Evolutionary conservation across 1,140 invertebrate species (phyloP).

Genomic region (Lucilia cuprina): DNA sequence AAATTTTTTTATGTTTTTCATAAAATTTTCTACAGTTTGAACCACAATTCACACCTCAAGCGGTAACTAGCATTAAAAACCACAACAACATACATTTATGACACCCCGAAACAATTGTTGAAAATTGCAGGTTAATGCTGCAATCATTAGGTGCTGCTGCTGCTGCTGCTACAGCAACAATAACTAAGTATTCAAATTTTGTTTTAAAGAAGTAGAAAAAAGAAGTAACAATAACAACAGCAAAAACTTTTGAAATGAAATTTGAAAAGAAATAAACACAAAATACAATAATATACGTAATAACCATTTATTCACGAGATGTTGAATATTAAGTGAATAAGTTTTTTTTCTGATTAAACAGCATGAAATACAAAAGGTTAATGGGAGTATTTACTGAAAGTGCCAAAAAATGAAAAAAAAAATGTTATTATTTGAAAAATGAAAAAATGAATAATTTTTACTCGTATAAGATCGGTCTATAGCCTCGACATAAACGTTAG

Average conservation of each 20-base stretch:
- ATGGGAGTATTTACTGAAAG: not conserved
- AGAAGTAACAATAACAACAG: not conserved
- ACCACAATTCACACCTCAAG: slow-evolving; percentile 9
- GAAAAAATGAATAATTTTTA: too few relatives aligned
- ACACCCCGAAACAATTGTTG: slow-evolving; percentile 13
- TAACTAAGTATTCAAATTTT: not conserved
- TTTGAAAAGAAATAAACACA: not conserved
- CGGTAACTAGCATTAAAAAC: slow-evolving; percentile 13
- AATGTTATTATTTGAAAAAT: too few relatives aligned
- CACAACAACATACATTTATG: slow-evolving; percentile 14
- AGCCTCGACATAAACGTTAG: too few relatives aligned
- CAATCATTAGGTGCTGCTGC: not conserved
- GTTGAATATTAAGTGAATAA: slow-evolving; percentile 7
- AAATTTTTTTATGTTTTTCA: not conserved
- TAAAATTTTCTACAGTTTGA: not conserved
- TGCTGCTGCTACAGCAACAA: not conserved
- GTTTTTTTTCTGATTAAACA: not conserved
- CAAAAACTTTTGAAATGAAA: not conserved
- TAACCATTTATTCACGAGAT: not conserved
- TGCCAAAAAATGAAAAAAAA: too few relatives aligned
- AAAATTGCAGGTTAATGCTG: slow-evolving; percentile 10
- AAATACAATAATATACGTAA: not conserved
- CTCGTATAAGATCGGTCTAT: too few relatives aligned
- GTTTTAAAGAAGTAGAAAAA: not conserved
- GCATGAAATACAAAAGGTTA: slow-evolving; percentile 6